Base-by-base conservation (phyloP, 2,888 invertebrate species). In the Drosophila bunnanda region DNA sequence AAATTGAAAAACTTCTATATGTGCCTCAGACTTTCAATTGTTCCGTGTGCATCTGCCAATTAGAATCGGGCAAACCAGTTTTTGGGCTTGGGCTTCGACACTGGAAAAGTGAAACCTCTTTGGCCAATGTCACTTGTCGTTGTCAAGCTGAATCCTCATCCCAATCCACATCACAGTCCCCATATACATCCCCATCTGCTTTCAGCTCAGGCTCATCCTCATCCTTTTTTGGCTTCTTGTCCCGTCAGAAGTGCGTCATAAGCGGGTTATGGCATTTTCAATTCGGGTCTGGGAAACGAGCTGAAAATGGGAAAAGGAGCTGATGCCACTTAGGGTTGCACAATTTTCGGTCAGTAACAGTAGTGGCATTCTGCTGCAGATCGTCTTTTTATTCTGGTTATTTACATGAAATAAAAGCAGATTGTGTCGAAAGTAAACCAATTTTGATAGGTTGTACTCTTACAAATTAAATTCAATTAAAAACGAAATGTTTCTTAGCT, bases 261-360 rank as follows among this genome's bases (percentile, higher is more conserved):
- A 87, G 89, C 89, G 81, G 78, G 76, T 87, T 78, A 87, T 71
- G 77, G 76, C 54, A 77, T 84, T 80, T 78, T 78, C 74, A 75
- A 72, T 82, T 73, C 44, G 17, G 43, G 36, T 22, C 48, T 7
- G 48, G 25, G 8, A 52, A 41, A 36, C 53, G 38, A 70, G 25
- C 54, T 30, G 61, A 52, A 54, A 46, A 25, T 22, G 54, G 43
- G 7, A n/a, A 41, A 25, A 17, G 28, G 15, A 38, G 17, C 17
- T 15, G 44, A 53, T 39, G 52, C 12, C 38, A 48, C 38, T 20
- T 15, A 28, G 46, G 39, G 36, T 25, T 58, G 22, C 38, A 30
- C 39, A 53, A 52, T 44, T 52, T 48, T 22, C 17, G 46, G 38
- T 13, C 22, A 39, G 13, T 12, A 17, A 58, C 17, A 5, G 25